These are phyloP conservation scores for Liodrosophila aerea DNA, from an alignment of 2,888 invertebrate genomes.

Conservation along the genomic window DNA sequence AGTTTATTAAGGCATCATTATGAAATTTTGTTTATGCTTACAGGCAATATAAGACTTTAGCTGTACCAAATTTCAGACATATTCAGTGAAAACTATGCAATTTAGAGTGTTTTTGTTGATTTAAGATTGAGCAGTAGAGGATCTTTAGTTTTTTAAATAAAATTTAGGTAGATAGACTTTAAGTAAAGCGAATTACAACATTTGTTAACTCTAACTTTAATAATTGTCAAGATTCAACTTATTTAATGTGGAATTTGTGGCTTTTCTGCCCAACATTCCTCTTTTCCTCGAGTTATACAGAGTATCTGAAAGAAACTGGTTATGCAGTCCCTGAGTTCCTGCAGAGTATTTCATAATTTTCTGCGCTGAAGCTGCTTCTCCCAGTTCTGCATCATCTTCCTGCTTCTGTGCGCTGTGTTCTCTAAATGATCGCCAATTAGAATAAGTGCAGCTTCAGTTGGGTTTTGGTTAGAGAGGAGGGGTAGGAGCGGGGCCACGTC, in stretches of 20 bases:
- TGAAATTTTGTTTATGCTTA: no score
- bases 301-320: conserved; percentile 2
- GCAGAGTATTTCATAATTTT: conserved; percentile 61
- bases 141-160: no score
- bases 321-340: conserved; percentile 15
- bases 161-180: no score
- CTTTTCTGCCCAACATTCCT: no score
- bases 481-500: not conserved
- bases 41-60: no score
- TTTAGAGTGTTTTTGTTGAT: conserved; percentile 10
- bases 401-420: conserved; percentile 11
- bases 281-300: no score
- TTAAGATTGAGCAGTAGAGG: not conserved
- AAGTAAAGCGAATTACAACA: no score
- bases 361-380: not conserved
- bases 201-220: no score
- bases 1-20: no score
- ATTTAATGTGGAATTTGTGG: no score
- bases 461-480: not conserved
- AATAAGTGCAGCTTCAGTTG: conserved; percentile 55
- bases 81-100: conserved; percentile 1
- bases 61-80: no score
- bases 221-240: no score
- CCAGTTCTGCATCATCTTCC: not conserved
- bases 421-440: conserved; percentile 73